Conservation (phyloP, 2,888 invertebrate species). For the Rhagium mordax region DNA sequence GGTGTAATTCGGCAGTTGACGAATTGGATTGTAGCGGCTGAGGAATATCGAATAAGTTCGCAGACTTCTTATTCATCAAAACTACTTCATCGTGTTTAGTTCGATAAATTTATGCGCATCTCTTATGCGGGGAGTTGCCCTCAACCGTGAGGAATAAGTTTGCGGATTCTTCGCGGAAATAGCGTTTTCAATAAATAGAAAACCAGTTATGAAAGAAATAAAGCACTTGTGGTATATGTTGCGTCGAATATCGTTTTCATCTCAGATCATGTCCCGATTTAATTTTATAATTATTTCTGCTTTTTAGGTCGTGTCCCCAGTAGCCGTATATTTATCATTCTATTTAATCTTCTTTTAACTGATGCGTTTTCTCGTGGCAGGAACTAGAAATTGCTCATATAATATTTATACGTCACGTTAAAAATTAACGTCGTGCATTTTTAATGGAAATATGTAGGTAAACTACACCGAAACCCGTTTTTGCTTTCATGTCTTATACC, state of each 20-base stretch:
- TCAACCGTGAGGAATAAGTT: slow-evolving; percentile 18
- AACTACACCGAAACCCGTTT: not conserved
- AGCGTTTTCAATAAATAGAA: slow-evolving; percentile 27
- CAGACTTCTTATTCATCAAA: slow-evolving; percentile 33
- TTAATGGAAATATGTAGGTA: slow-evolving; percentile 4
- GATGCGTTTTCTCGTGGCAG: slow-evolving; percentile 8
- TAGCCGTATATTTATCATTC: not conserved
- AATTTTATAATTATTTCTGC: slow-evolving; percentile 30
- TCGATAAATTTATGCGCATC: slow-evolving; percentile 33
- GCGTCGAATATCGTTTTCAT: not conserved
- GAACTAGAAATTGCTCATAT: slow-evolving; percentile 22
- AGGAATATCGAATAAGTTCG: slow-evolving; percentile 30
- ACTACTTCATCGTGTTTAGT: slow-evolving; percentile 31
- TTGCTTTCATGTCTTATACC: slow-evolving; percentile 12
- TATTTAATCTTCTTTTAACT: not conserved
- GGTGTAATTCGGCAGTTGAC: slow-evolving; percentile 10
- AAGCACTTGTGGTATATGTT: slow-evolving; percentile 10
- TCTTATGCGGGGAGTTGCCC: slow-evolving; percentile 24
- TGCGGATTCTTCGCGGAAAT: slow-evolving; percentile 27
- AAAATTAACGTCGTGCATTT: slow-evolving; percentile 14
- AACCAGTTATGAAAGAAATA: slow-evolving; percentile 27
- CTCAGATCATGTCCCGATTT: slow-evolving; percentile 13
- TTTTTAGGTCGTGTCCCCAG: not conserved
- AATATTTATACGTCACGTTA: slow-evolving; percentile 18
- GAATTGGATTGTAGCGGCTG: slow-evolving; percentile 22